phyloP scores from a whole-genome alignment of 2,113 vertebrate species.

The Camelus dromedarius region DNA sequence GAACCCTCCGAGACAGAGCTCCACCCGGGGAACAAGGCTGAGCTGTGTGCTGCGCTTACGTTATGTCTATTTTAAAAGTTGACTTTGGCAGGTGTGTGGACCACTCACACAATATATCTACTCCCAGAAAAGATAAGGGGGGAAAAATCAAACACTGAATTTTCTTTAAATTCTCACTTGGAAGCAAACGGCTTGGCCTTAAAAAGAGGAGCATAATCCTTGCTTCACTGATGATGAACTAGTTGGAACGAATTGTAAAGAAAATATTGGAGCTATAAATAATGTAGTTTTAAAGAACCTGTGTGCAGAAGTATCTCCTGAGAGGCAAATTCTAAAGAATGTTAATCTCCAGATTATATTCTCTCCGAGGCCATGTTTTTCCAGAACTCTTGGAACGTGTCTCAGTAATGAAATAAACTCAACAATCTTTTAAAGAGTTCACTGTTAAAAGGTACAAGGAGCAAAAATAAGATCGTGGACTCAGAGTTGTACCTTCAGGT shows the following conservation, averaged over 20 bases:
- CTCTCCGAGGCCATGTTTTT: constrained; percentile 42
- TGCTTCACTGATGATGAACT: constrained; percentile 50
- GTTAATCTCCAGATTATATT: constrained; percentile 57
- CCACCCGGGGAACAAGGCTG: constrained; percentile 13
- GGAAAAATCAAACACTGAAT: constrained; percentile 32
- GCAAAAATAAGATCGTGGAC: not conserved
- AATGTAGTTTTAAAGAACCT: constrained; percentile 62
- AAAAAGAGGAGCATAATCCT: constrained; percentile 43
- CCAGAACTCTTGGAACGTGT: constrained; percentile 19
- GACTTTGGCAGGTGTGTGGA: constrained; percentile 75
- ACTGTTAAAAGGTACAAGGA: constrained; percentile 1
- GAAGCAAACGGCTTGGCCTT: constrained; percentile 62
- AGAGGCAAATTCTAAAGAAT: constrained; percentile 61
- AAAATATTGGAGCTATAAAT: constrained; percentile 65
- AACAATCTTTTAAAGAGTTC: constrained; percentile 51
- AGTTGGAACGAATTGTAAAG: constrained; percentile 61
- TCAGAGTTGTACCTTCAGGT: not conserved
- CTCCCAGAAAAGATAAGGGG: constrained; percentile 73
- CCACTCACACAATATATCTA: constrained; percentile 72
- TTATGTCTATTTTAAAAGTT: constrained; percentile 79
- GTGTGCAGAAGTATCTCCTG: constrained; percentile 30
- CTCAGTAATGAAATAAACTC: not conserved
- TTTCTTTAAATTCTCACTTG: constrained; percentile 76
- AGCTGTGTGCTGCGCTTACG: constrained; percentile 56
- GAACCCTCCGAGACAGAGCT: not conserved